Evolutionary conservation across 92 coral and sea anemone genomes (phyloP), one percentile per base, ranked within the genome.

Genomic region (Palythoa grandis): DNA sequence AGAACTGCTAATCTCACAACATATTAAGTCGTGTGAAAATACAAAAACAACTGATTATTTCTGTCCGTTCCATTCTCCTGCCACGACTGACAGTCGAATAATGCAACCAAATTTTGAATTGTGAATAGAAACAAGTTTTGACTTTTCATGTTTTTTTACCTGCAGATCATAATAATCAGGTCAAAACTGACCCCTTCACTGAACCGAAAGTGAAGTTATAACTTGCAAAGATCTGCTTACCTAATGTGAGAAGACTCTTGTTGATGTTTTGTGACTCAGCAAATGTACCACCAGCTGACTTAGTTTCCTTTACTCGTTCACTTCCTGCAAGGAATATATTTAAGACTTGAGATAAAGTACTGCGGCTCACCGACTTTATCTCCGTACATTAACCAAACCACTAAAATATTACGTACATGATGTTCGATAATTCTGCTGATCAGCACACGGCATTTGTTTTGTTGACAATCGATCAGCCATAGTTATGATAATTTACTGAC

Each of bases 201-300:
- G 17, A 12, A 56, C 61, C 11, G 16, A 1, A 9, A 12, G 11
- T 16, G 25, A 63, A 16, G 48, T 50, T 24, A 38, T 61, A 22
- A 37, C 16, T 20, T 52, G 61, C 47, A 2, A 52, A 22, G 13
- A 50, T 20, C 75, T 13, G 61, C 85, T 78, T 85, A 96, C 99
- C 99, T 79, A 97, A 72, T 12, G 99, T 97, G 52, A 97, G 92
- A 82, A 97, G 87, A 70, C 99, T 97, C 74, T 97, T 95, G 77
- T 97, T 97, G 86, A 97, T 97, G 83, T 95, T 97, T 76, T 97
- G 99, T 23, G 99, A 97, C 87, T 97, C 99, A 5, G 99, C 83
- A 53, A 97, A 97, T 11, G 98, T 58, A 38, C 93, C 98, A 23
- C 99, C 99, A 39, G 88, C 91, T 1, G 99, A 88, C 78, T 93